These are phyloP conservation scores for Trichonephila inaurata DNA, from an alignment of 1,140 invertebrate species.

Conservation along the genomic window DNA sequence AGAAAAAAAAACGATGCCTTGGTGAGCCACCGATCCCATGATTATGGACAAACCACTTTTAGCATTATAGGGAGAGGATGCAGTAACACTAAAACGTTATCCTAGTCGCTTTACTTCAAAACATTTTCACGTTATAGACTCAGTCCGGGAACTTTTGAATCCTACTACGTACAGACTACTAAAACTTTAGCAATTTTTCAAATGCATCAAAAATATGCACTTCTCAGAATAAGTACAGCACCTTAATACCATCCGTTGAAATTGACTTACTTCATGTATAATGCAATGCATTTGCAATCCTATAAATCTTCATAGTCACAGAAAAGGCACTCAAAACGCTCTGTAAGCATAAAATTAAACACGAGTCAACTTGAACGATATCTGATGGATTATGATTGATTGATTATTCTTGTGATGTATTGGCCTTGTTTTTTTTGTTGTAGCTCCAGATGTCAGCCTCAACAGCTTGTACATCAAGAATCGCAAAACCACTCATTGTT, in stretches of 20 bases:
- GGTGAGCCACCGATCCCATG: too few species aligned
- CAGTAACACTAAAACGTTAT: too few species aligned
- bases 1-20: too few species aligned
- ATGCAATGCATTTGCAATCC: background rate
- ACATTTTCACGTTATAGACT: too few species aligned
- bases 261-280: background rate
- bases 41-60: too few species aligned
- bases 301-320: background rate
- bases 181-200: too few species aligned
- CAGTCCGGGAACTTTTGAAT: too few species aligned
- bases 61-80: too few species aligned
- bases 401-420: background rate
- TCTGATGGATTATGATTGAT: constrained; percentile 5
- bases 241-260: background rate
- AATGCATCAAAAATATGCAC: too few species aligned
- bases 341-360: background rate
- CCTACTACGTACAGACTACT: too few species aligned
- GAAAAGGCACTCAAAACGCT: background rate
- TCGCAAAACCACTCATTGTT: background rate
- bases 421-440: background rate
- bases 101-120: too few species aligned
- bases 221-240: too few species aligned
- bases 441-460: background rate
- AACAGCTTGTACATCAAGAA: background rate
- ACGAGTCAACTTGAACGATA: background rate